A percentile compares a stretch with the other conserved stretches of the same genome.
Evolutionary conservation across 2,888 invertebrate genomes (phyloP).

Genomic region (Sycophila texana): DNA sequence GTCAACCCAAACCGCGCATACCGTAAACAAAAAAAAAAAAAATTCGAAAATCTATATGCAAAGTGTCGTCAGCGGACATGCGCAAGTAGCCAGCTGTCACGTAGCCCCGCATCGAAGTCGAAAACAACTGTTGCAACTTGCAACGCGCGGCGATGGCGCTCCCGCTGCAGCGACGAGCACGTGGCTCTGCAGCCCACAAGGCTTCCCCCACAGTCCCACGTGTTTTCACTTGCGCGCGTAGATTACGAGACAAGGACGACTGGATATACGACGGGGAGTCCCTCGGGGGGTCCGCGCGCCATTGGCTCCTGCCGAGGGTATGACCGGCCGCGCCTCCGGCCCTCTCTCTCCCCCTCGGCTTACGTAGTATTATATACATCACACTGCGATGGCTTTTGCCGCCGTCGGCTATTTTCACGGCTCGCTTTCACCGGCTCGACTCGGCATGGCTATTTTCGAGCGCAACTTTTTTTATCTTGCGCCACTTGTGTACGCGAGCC

Average conservation of each 20-base stretch:
- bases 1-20: too few species aligned
- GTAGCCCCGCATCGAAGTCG: too few species aligned
- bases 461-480: neutral
- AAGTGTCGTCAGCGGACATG: too few species aligned
- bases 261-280: neutral
- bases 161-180: neutral
- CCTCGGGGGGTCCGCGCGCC: neutral
- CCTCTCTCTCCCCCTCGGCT: neutral
- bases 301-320: constrained; percentile 39
- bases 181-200: neutral
- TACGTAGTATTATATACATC: too few species aligned
- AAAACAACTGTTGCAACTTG: too few species aligned
- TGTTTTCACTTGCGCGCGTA: too few species aligned
- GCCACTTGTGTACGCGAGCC: too few species aligned
- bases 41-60: too few species aligned
- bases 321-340: constrained; percentile 30
- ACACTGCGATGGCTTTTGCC: neutral
- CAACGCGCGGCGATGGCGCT: neutral
- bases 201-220: neutral
- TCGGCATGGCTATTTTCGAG: neutral
- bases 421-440: too few species aligned
- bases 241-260: neutral
- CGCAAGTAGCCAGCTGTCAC: too few species aligned
- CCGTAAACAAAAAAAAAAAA: neutral
- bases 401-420: neutral